phyloP scores from a whole-genome alignment of 2,113 vertebrate species.

The Lagenorhynchus albirostris region DNA sequence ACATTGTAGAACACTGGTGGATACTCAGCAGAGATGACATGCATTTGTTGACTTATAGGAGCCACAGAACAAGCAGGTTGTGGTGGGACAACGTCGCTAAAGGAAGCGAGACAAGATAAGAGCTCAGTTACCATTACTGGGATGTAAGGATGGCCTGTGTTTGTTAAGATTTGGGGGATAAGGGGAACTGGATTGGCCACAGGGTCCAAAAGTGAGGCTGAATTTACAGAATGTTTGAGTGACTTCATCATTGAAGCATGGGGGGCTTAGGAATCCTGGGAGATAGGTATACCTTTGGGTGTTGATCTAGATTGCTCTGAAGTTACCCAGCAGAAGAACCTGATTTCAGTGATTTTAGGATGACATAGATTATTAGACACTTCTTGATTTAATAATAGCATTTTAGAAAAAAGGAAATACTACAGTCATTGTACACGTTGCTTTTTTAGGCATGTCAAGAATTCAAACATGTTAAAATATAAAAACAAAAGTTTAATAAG shows the following conservation, averaged over 20 bases:
- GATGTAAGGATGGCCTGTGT: background rate
- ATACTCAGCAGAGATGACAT: background rate
- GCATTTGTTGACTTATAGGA: background rate
- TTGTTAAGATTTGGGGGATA: background rate
- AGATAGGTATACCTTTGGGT: background rate
- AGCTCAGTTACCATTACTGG: background rate
- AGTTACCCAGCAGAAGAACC: background rate
- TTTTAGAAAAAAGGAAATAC: constrained; percentile 13
- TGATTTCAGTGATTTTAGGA: background rate
- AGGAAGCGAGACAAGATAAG: background rate
- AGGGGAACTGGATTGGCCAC: background rate
- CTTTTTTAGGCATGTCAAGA: background rate
- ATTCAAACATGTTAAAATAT: background rate
- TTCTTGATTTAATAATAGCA: background rate
- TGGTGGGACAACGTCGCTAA: background rate
- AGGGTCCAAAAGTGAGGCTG: background rate
- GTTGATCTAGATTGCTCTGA: background rate
- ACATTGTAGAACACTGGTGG: background rate
- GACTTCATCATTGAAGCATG: background rate
- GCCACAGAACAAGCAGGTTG: background rate
- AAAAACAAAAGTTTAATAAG: background rate
- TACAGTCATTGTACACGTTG: background rate
- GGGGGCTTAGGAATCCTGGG: background rate
- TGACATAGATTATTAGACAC: background rate
- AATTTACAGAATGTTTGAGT: background rate